A percentile compares a stretch with the other conserved stretches of the same genome.
These are phyloP conservation scores for Cladopsammia gracilis DNA, from an alignment of 64 coral and sea anemone genomes.

Conservation along the genomic window DNA sequence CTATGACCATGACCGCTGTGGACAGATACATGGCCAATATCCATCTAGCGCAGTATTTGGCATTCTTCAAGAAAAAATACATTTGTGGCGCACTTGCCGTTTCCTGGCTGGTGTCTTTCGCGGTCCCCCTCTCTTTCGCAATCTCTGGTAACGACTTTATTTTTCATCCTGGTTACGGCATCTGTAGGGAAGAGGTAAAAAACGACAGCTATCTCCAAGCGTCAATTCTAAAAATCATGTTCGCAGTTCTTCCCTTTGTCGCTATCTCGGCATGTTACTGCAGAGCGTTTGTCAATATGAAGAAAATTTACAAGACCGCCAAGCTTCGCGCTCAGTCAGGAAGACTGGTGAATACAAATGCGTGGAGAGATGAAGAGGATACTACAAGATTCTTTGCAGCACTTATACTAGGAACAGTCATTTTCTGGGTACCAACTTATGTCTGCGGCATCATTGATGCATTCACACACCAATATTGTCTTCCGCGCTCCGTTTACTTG, in stretches of 20 bases:
- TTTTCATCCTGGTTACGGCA: constrained; percentile 64
- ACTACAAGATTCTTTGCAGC: constrained; percentile 30
- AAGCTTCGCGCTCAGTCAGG: neutral
- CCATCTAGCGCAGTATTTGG: neutral
- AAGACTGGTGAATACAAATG: neutral
- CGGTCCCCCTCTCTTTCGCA: neutral
- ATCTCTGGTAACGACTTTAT: neutral
- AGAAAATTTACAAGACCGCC: neutral
- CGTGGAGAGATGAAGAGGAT: constrained; percentile 6
- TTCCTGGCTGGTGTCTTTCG: constrained; percentile 30
- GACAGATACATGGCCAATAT: constrained; percentile 40
- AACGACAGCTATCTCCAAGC: neutral
- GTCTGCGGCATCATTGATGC: constrained; percentile 14
- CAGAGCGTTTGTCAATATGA: neutral
- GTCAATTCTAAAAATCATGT: constrained; percentile 1
- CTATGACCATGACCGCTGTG: constrained; percentile 44
- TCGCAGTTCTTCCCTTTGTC: constrained; percentile 14
- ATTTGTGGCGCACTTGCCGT: constrained; percentile 5
- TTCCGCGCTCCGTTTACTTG: constrained; percentile 35
- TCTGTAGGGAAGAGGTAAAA: constrained; percentile 14
- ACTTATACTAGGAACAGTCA: constrained; percentile 16
- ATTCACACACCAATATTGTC: constrained; percentile 14
- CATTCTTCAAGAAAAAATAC: constrained; percentile 25
- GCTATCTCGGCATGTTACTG: constrained; percentile 39
- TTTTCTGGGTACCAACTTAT: constrained; percentile 34